Conservation (phyloP, 2,797 vertebrate species). For the Anas bahamensis region DNA sequence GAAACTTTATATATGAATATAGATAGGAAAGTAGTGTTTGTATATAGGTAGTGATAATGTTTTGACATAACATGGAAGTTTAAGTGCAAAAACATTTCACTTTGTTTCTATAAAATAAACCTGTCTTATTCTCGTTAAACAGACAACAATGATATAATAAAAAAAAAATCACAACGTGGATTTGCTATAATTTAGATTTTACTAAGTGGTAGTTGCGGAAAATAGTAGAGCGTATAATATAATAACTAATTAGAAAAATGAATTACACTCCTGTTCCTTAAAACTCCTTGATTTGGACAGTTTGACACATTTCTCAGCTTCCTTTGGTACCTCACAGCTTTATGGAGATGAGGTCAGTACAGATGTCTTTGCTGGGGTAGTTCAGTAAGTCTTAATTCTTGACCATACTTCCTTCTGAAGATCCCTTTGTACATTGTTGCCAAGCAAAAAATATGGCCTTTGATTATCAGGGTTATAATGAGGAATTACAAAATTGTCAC, state of each 20-base stretch:
- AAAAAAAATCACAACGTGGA: background rate
- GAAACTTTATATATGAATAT: background rate
- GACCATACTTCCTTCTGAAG: background rate
- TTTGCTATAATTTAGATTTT: background rate
- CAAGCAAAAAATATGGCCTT: accelerated
- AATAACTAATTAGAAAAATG: background rate
- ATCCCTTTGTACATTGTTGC: background rate
- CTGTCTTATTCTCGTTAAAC: background rate
- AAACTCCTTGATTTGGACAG: too few species aligned
- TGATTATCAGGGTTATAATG: background rate
- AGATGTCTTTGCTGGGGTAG: background rate
- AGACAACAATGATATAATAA: background rate
- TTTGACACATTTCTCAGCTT: background rate
- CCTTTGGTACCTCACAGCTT: background rate
- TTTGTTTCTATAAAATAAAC: background rate
- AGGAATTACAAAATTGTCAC: background rate
- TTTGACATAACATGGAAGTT: background rate
- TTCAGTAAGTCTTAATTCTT: background rate
- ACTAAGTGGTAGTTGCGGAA: background rate
- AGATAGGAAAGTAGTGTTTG: background rate
- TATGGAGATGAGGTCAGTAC: background rate
- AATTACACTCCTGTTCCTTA: background rate
- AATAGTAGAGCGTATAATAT: background rate
- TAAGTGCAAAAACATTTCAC: background rate
- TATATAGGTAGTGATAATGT: background rate